Percentiles rank a stretch among this genome's conserved stretches.
phyloP scores from a whole-genome alignment of 2,113 vertebrate genomes.

The Labeo catla region DNA sequence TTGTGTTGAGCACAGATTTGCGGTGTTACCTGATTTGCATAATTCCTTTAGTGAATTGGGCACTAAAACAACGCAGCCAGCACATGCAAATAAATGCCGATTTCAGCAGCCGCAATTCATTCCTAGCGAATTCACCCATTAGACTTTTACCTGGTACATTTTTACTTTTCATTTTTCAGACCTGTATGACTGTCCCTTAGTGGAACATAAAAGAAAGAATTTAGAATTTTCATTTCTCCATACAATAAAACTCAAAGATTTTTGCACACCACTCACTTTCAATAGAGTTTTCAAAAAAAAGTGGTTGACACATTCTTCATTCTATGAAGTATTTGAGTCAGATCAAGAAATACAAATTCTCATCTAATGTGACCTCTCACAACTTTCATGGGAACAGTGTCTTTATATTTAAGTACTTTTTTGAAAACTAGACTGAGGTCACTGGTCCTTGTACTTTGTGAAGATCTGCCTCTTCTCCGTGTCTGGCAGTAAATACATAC shows the following conservation, averaged over 20 bases:
- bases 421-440: slow-evolving; percentile 10
- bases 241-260: not conserved
- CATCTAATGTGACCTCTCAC: not conserved
- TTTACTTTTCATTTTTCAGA: not conserved
- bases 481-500: slow-evolving; percentile 12
- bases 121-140: not conserved
- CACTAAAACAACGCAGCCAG: not conserved
- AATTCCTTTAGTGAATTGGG: slow-evolving; percentile 19
- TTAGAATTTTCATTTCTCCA: not conserved
- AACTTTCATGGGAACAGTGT: slow-evolving; percentile 3
- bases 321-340: not conserved
- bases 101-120: not conserved
- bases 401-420: not conserved
- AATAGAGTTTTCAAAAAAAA: not conserved
- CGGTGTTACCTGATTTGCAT: not conserved
- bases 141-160: not conserved
- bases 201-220: not conserved
- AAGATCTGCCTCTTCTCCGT: not conserved
- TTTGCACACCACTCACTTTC: too few species aligned
- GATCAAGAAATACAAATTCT: not conserved
- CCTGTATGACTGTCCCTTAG: not conserved
- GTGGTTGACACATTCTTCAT: not conserved
- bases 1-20: slow-evolving; percentile 13
- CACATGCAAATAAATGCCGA: not conserved
- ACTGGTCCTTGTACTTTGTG: not conserved